Evolutionary conservation across 1,140 invertebrate genomes (phyloP), one percentile per base, ranked within the genome.

Genomic region (Globodera ellingtonae): DNA sequence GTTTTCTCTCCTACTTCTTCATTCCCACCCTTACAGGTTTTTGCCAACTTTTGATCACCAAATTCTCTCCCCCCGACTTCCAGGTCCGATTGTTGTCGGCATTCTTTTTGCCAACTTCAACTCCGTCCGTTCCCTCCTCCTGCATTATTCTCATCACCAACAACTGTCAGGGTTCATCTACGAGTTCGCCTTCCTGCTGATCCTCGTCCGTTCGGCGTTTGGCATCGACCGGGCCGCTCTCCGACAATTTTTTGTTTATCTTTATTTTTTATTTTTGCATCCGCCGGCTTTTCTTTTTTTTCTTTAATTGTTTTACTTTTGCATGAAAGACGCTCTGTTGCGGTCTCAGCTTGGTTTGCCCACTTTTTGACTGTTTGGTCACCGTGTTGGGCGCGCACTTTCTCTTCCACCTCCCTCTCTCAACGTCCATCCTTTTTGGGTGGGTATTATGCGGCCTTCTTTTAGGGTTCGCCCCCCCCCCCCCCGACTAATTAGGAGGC

Each of bases 161-260:
- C 80, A 85, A 21, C 91, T 90, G 90, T 91, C 7, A 80, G 86
- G 10, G 83, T 87, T 83, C 18, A 77, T 89, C 18, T 72, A 72
- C 35, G 69, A 86, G 75, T 52, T 80, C 24, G 85, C 85, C 47
- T 86, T 86, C 67, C 74, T 88, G 65, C 93, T 98, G 70, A 97
- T 98, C 86, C 91, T 98, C 83, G 94, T 94, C 56, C 91, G 95
- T 90, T 96, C 95, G 81, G 96, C 96, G 7, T 91, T 98, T 84
- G 95, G 95, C 87, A 91, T 98, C 81, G 95, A 98, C 89, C 94
- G 94, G 5, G 89, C 91, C 67, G 94, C 94, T 9, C 91, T 98
- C 86, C 93, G 88, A 93, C 59, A 78, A 44, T 87, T 73, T 52
- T 46, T 77, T 70, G 90, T 93, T 0, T 92, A 93, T 1, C 89